Conservation (phyloP, 2,797 vertebrate species). For the Oreortyx pictus region DNA sequence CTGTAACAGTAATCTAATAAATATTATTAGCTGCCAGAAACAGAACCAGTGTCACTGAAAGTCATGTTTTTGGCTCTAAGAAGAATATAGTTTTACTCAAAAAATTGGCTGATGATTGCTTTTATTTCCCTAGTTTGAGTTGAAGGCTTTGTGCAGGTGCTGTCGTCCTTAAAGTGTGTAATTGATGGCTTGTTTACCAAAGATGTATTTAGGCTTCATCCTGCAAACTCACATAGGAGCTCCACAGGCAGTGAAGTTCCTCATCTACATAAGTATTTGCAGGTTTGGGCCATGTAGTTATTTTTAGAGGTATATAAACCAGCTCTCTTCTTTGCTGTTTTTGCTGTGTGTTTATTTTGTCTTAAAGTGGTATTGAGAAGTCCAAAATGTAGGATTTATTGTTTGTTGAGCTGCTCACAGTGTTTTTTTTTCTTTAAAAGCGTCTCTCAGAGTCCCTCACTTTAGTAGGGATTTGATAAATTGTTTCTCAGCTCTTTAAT, state of each 20-base stretch:
- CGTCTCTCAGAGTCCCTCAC: background rate
- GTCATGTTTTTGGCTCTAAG: slow-evolving; percentile 16
- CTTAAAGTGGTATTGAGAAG: slow-evolving; percentile 18
- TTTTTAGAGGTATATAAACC: slow-evolving; percentile 60
- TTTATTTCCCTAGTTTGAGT: slow-evolving; percentile 69
- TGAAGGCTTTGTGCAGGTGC: slow-evolving; percentile 76
- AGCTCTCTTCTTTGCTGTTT: background rate
- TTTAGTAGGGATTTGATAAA: background rate
- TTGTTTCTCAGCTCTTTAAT: background rate
- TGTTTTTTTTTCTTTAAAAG: background rate
- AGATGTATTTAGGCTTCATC: slow-evolving; percentile 71
- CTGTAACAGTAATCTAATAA: slow-evolving; percentile 58
- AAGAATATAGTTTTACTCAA: slow-evolving; percentile 71
- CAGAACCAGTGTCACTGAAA: slow-evolving; percentile 34
- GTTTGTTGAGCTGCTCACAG: background rate
- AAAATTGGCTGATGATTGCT: slow-evolving; percentile 75
- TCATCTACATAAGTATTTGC: slow-evolving; percentile 72
- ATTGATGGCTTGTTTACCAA: slow-evolving; percentile 78
- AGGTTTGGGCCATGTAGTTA: slow-evolving; percentile 30
- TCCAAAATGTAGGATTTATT: background rate
- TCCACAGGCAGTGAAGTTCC: slow-evolving; percentile 70
- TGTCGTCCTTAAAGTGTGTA: slow-evolving; percentile 74
- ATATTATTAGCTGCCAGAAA: slow-evolving; percentile 27
- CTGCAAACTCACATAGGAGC: slow-evolving; percentile 64
- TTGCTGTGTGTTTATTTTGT: background rate